Base-by-base conservation (phyloP, 1,140 invertebrate genomes). In the Drosophila ercepeae region DNA sequence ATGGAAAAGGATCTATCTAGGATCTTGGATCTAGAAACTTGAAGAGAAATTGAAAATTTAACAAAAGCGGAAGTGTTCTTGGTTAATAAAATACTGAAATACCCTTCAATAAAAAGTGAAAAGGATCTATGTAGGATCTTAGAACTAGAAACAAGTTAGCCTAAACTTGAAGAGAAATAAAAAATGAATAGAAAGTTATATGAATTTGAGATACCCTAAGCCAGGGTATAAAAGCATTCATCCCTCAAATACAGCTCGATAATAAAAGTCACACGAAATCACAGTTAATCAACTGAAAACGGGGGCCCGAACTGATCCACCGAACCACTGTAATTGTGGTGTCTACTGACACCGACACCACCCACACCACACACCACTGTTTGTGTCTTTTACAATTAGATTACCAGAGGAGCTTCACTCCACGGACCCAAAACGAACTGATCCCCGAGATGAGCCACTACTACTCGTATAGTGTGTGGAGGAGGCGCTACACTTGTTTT, bases 241-340 rank as follows among this genome's bases (percentile, higher is more conserved):
- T 67, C 36, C 64, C 41, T 42, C 61, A 44, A 63, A 48, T 57
- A 72, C 39, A 63, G 61, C 58, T 49, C 59, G 54, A 79, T 58
- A 77, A 88, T 88, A 88, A 86, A 84, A 78, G 75, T 72, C 73
- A 70, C 69, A 73, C 69, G 69, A 67, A 77, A 82, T 48, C 69
- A 78, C 61, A 82, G 82, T 88, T 88, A 88, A 86, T 86, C 82
- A 86, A 86, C 77, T 75, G 39, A 54, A 68, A 83, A 83, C 75
- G 73, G 70, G 71, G 59, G 71, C 53, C 72, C 60, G 53, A 55
- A 59, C 54, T 29, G 54, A 44, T 32, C 58, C 21, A 21, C 21
- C 21, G 21, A 60, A 44, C 50, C 55, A 60, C 78, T 44, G 42
- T 53, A 39, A 46, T 44, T 60, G 57, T 29, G 50, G 25, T n/a